These are phyloP conservation scores for Gnathonemus echidnorhynchus DNA, from an alignment of 2,113 vertebrate genomes.

Conservation along the genomic window DNA sequence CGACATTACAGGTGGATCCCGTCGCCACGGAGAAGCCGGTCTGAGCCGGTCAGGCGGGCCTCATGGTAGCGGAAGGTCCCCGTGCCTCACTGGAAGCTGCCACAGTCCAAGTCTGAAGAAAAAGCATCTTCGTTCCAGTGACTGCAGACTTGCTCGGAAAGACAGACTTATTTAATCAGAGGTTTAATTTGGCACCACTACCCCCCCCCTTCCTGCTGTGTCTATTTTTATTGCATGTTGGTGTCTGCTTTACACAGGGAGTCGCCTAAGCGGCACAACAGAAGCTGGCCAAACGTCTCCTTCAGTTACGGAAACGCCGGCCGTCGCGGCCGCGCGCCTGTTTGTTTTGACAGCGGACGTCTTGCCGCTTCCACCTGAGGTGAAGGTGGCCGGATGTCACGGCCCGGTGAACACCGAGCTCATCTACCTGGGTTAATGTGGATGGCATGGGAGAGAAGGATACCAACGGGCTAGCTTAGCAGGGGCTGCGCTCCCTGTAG, in stretches of 20 bases:
- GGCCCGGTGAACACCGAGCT: neutral
- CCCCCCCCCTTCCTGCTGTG: neutral
- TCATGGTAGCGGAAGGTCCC: neutral
- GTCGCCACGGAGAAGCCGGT: neutral
- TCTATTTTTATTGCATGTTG: conserved; percentile 2
- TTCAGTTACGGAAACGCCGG: neutral
- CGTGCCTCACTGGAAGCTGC: neutral
- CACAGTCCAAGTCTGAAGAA: neutral
- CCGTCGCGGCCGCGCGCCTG: neutral
- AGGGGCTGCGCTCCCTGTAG: neutral
- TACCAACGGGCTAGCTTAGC: neutral
- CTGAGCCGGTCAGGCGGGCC: no score
- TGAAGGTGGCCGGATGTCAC: neutral
- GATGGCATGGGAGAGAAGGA: neutral
- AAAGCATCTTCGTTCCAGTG: neutral
- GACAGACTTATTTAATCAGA: neutral
- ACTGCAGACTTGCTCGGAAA: neutral
- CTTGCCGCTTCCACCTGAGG: neutral
- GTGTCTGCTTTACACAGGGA: neutral
- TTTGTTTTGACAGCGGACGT: conserved; percentile 10
- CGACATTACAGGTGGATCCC: neutral
- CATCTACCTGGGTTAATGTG: neutral
- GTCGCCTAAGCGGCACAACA: neutral
- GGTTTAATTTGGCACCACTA: neutral
- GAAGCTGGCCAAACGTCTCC: neutral